Percentiles rank a stretch among this genome's conserved stretches.
Evolutionary conservation across 64 coral and sea anemone genomes (phyloP).

Genomic region (Acropora yongei): DNA sequence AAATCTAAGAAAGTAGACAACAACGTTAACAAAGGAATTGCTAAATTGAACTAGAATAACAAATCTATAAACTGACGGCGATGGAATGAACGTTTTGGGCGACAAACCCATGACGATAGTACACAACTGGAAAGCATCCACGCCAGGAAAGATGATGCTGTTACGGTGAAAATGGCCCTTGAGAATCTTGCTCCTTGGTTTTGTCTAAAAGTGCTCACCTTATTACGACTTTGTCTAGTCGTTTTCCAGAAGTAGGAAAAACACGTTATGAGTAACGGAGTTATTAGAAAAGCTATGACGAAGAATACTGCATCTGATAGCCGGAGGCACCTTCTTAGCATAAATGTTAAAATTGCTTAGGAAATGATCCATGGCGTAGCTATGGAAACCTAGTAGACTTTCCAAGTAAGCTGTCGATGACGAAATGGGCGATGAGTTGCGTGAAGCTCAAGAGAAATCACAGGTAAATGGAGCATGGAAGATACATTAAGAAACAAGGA

Average conservation of each 20-base stretch:
- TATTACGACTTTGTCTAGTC: too few species aligned
- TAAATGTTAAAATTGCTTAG: too few species aligned
- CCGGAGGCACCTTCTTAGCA: too few species aligned
- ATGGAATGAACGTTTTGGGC: neutral
- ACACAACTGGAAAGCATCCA: conserved; percentile 33
- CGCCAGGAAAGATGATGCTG: conserved; percentile 18
- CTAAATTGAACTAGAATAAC: conserved; percentile 48
- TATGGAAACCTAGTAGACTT: too few species aligned
- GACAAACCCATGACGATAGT: neutral
- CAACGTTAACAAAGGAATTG: conserved; percentile 46
- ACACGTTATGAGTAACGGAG: conserved; percentile 7
- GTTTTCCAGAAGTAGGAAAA: conserved; percentile 20
- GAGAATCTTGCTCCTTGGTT: conserved; percentile 24
- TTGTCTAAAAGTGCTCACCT: neutral
- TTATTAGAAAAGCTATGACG: too few species aligned
- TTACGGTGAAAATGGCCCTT: conserved; percentile 20
- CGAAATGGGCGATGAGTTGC: too few species aligned
- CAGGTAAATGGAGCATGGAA: too few species aligned
- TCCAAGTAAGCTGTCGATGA: too few species aligned
- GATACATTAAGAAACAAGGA: too few species aligned
- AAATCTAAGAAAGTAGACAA: conserved; percentile 37
- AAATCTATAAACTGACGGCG: neutral
- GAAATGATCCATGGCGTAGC: too few species aligned
- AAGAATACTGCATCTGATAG: too few species aligned
- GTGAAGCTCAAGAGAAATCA: too few species aligned